Evolutionary conservation across 2,113 vertebrate species (phyloP), one percentile per base, ranked within the genome.

Genomic region (Chloroceryle aenea): DNA sequence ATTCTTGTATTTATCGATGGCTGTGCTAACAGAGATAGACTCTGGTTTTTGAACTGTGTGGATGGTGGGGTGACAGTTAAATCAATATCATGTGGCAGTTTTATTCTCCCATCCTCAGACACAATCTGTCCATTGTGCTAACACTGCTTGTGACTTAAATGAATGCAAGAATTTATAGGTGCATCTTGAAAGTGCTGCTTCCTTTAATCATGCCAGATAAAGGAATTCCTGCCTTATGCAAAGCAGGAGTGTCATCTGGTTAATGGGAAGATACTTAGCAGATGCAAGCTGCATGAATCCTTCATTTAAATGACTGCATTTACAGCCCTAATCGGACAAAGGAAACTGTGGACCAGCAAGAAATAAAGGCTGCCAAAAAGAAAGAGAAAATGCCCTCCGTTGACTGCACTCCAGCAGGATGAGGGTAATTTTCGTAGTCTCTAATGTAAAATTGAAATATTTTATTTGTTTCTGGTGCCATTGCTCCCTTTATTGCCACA

Each of bases 91-190:
- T n/a, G 56, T 61, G 89, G 84, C 94, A 89, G 48, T 53, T 95
- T 94, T 63, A 80, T 86, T 90, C 75, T 50, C n/a, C 43, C 59
- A 67, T 85, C 63, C 87, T 26, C 48, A 62, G 82, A 95, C 71
- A 50, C 45, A 77, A 53, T 76, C 82, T 89, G 87, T 25, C 89
- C 89, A 55, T 87, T 87, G 95, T 89, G 62, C 91, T 82, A 43
- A 27, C 1, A 17, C 74, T 42, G 43, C n/a, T 90, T 81, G 66
- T 27, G 81, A 10, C 80, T 75, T 64, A 13, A 89, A 89, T 30
- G 94, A 76, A 90, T 42, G 87, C 85, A 38, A n/a, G 75, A 67
- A 96, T 96, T 93, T 91, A 96, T 77, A 68, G 90, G 90, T 13
- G 67, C 90, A 32, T 88, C 89, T 77, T n/a, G 5, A 45, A 69